Evolutionary conservation across 2,888 invertebrate genomes (phyloP).

Genomic region (Microctonus aethiopoides): DNA sequence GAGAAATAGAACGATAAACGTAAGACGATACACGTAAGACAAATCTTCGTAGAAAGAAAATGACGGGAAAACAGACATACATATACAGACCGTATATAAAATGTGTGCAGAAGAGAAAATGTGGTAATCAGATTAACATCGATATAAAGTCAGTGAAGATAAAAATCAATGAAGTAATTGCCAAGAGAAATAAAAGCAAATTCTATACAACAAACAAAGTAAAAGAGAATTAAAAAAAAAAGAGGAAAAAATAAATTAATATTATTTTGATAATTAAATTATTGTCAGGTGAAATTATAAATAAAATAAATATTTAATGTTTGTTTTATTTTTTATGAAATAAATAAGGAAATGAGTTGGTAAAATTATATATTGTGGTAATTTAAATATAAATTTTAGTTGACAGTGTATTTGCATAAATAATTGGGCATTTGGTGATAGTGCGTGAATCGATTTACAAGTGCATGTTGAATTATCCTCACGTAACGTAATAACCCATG

Average conservation of each 20-base stretch:
- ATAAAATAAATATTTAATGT: background rate
- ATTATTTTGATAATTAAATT: too few species aligned
- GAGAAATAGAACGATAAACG: too few species aligned
- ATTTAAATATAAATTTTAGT: background rate
- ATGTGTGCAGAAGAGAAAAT: background rate
- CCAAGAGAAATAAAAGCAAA: background rate
- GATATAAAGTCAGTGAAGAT: background rate
- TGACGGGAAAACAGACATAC: background rate
- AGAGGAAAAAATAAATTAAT: too few species aligned
- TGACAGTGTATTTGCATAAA: background rate
- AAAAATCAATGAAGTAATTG: background rate
- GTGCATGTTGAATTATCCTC: conserved; percentile 67
- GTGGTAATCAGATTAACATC: conserved; percentile 1
- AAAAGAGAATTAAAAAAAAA: background rate
- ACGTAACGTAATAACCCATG: conserved; percentile 74
- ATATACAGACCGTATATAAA: background rate
- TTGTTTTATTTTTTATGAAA: background rate
- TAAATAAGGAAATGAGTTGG: too few species aligned
- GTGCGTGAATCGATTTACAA: conserved; percentile 55
- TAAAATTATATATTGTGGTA: too few species aligned
- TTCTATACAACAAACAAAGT: background rate
- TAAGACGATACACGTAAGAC: conserved; percentile 31
- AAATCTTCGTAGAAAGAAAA: conserved; percentile 11
- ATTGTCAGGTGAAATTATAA: too few species aligned
- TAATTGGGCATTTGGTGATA: conserved; percentile 32